Conservation (phyloP, 1,140 invertebrate species). For the Vanessa atalanta region DNA sequence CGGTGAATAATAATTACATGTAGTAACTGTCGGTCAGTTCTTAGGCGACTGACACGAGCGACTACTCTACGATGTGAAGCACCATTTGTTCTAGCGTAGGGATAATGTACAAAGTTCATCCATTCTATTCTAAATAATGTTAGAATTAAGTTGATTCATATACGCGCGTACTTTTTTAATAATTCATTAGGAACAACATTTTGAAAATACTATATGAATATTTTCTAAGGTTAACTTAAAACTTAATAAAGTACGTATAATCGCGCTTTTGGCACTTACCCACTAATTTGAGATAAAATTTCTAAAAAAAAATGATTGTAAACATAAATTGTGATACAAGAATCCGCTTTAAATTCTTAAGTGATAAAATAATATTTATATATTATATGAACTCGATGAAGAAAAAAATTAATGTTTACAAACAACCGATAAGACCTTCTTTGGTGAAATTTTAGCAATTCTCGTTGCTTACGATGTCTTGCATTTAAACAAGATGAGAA, state of each 20-base stretch:
- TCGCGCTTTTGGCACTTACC: conserved; percentile 75
- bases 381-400: conserved; percentile 4
- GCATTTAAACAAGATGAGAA: conserved; percentile 38
- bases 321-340: neutral
- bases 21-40: conserved; percentile 53
- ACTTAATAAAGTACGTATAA: conserved; percentile 51
- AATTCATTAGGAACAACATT: conserved; percentile 78
- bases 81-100: conserved; percentile 80
- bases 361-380: neutral
- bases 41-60: conserved; percentile 42
- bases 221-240: conserved; percentile 73
- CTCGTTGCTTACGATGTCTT: conserved; percentile 35
- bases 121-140: conserved; percentile 73
- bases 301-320: conserved; percentile 22
- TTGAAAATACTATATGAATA: conserved; percentile 73
- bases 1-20: conserved; percentile 73
- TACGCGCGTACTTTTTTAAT: conserved; percentile 65
- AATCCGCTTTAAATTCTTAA: neutral
- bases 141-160: conserved; percentile 72
- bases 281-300: conserved; percentile 53
- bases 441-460: conserved; percentile 63
- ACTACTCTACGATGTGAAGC: conserved; percentile 75
- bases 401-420: conserved; percentile 15
- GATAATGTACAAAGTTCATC: conserved; percentile 77
- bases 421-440: conserved; percentile 56